These are phyloP conservation scores for Pangasius macronema DNA, from an alignment of 2,797 vertebrate species.

Conservation along the genomic window DNA sequence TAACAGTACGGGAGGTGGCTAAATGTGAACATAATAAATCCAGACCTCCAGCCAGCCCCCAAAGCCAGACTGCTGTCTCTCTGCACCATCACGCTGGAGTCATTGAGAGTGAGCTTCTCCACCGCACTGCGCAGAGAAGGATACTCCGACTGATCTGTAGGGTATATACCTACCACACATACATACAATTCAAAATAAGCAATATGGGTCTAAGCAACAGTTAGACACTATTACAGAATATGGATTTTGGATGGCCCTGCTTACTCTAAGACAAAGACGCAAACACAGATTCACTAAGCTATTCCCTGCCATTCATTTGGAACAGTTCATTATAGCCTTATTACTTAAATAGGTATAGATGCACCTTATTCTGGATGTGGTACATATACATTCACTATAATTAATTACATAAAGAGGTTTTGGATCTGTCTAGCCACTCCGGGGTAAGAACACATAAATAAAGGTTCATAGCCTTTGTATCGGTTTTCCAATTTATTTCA, in stretches of 20 bases:
- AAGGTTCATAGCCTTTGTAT: not conserved
- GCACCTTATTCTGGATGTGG: not conserved
- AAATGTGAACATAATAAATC: not conserved
- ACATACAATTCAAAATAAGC: not conserved
- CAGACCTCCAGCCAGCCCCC: conserved; percentile 95
- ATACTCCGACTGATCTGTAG: conserved; percentile 93
- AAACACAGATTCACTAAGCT: not conserved
- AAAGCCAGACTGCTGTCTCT: conserved; percentile 91
- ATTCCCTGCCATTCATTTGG: not conserved
- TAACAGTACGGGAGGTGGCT: not conserved
- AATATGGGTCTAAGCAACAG: not conserved
- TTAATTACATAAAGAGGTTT: not conserved
- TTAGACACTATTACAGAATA: not conserved
- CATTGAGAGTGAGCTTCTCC: conserved; percentile 92
- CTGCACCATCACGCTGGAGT: conserved; percentile 92
- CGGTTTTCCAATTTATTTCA: not conserved
- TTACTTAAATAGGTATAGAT: not conserved
- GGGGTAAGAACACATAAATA: not conserved
- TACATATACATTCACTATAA: not conserved
- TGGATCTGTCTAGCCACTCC: not conserved
- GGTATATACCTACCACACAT: conserved; percentile 85
- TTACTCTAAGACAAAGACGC: not conserved
- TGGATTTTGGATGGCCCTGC: not conserved
- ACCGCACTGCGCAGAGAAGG: conserved; percentile 86
- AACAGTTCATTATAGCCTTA: not conserved